Conservation (phyloP, 2,113 vertebrate species). For the Periophthalmodon schlosseri region DNA sequence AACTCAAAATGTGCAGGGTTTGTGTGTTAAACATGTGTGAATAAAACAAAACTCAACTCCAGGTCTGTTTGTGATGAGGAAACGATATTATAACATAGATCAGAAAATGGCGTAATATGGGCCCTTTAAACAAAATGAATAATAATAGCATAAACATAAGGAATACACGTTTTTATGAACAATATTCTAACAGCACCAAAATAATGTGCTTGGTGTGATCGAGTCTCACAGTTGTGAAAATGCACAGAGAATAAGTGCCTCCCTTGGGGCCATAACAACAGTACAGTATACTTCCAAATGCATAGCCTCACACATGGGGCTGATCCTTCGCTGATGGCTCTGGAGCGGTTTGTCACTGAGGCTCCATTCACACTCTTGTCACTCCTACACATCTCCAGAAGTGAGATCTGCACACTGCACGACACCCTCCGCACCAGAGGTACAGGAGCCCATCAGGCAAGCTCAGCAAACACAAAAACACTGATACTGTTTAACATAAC, state of each 20-base stretch:
- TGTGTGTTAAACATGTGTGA: no score
- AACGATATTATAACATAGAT: no score
- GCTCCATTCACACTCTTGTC: constrained; percentile 41
- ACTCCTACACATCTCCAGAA: constrained; percentile 31
- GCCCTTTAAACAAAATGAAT: no score
- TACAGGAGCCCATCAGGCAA: neutral
- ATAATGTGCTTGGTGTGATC: neutral
- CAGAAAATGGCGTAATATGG: no score
- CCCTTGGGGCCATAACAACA: neutral
- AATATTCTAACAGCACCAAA: neutral
- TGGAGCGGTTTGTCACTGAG: constrained; percentile 37
- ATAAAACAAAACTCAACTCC: no score
- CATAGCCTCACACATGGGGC: neutral
- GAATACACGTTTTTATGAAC: neutral
- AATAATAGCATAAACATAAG: neutral
- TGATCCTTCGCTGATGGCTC: constrained; percentile 9
- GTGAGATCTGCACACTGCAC: neutral
- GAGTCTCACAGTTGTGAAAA: neutral
- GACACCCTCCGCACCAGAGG: neutral
- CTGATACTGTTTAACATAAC: neutral
- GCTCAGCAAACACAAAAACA: neutral
- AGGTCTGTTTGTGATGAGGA: no score
- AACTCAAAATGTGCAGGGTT: no score
- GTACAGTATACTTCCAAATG: constrained; percentile 2
- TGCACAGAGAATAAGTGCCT: neutral